Base-by-base conservation (phyloP, 1,140 invertebrate species). In the Campoletis sonorensis region DNA sequence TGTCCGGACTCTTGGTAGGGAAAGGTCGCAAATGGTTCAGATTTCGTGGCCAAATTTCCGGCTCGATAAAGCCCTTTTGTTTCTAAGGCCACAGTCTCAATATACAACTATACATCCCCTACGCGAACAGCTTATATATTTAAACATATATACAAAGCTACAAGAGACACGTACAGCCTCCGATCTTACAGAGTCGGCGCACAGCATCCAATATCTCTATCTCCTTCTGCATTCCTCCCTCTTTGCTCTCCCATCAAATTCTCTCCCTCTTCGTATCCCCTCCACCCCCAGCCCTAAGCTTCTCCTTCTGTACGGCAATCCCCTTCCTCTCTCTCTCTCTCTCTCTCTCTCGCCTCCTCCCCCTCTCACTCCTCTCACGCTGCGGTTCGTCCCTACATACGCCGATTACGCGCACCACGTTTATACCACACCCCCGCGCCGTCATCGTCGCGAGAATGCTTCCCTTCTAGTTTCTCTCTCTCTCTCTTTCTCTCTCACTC, bases 151-250 rank as follows among this genome's bases (percentile, higher is more conserved):
- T 45, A 54, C n/a, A 54, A 4, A 18, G 16, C 51, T 21, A 5
- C 33, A 40, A 79, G 68, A 68, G 76, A 79, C 79, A 49, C 77
- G 80, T 70, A 58, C 26, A 70, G 77, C 82, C 45, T 75, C 72
- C 72, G 40, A 64, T 64, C 72, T 75, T 37, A 49, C 26, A 51
- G 82, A 79, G 76, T 81, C 80, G 82, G 80, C 82, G 82, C 82
- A 84, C 81, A 80, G 79, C 76, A 76, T 72, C 80, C 61, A 64
- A 27, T 51, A 81, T 61, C 68, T 40, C 49, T 26, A 27, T 75
- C 72, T 58, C 49, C 67, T 27, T 78, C 77, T 30, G 49, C 33
- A 21, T 76, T 77, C 70, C 33, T 30, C 33, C 61, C 58, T 37
- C 30, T 70, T 30, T 45, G 30, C 77, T 82, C 77, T 16, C 54